Evolutionary conservation across 2,888 invertebrate genomes (phyloP), one percentile per base, ranked within the genome.

Genomic region (Andrena chrysosceles): DNA sequence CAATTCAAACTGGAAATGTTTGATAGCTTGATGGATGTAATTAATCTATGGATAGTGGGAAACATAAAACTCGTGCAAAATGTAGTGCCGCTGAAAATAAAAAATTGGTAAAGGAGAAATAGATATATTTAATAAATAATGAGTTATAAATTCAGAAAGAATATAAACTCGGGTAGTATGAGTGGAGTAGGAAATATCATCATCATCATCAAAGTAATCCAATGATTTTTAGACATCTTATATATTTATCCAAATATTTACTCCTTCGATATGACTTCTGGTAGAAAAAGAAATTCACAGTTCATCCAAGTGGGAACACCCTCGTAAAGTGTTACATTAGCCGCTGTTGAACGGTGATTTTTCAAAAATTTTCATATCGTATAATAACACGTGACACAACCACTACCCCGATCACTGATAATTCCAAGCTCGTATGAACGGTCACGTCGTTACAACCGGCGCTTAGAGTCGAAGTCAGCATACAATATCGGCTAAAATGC

Each of bases 401-500:
- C 56, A 31, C 8, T 8, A 13, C 60, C 10, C 10, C 52, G 60
- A 70, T 82, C 59, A 68, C 56, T 73, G 69, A 68, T 82, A 68
- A 82, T 78, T 77, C 48, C 54, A 49, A 59, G 54, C 52, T 73
- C 60, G 20, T 48, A 66, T 56, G 74, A 74, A 77, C 49, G 60
- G 69, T 78, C 67, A 77, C 62, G 70, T 70, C 16, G 31, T 16
- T 35, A 56, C 62, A 70, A 66, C 64, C 63, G 56, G 60, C 63
- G 56, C 66, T 82, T 74, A 26, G 56, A 13, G n/a, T 31, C 70
- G 70, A 78, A 74, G 59, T 75, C 69, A 35, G 74, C 67, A 5
- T 67, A 49, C 42, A 54, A 74, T 74, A 78, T 71, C 67, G 70
- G 62, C 49, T 69, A 56, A 73, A 81, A 73, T 23, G 77, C 26